A percentile compares a stretch with the other conserved stretches of the same genome.
These are phyloP conservation scores for Palloptera scutellata DNA, from an alignment of 2,888 invertebrate genomes.

Conservation along the genomic window DNA sequence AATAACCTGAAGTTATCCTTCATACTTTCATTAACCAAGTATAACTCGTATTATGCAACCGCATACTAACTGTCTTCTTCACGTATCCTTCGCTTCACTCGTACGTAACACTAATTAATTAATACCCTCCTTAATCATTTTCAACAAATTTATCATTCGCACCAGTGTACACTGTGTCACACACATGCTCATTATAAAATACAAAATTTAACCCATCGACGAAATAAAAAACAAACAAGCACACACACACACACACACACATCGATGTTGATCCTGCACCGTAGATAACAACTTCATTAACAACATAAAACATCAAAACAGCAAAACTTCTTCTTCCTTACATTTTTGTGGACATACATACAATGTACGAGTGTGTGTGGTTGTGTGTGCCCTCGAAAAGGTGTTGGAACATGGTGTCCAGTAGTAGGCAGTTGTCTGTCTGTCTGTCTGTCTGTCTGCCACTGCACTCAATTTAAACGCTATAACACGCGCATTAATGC, in stretches of 20 bases:
- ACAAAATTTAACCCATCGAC: not conserved
- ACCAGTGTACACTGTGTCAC: conserved; percentile 38
- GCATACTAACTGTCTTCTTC: too few relatives aligned
- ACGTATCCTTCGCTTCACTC: not conserved
- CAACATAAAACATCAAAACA: conserved; percentile 41
- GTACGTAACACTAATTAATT: conserved; percentile 39
- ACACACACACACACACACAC: not conserved
- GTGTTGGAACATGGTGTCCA: conserved; percentile 39
- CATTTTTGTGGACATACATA: conserved; percentile 5
- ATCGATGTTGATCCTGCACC: conserved; percentile 42
- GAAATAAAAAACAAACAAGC: not conserved
- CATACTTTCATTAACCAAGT: too few relatives aligned
- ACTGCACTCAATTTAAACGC: conserved; percentile 25
- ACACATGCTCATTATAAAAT: conserved; percentile 31
- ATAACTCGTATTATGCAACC: too few relatives aligned
- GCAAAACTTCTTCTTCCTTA: conserved; percentile 25
- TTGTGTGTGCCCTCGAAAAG: conserved; percentile 28
- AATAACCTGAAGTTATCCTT: too few relatives aligned
- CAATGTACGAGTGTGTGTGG: conserved; percentile 9
- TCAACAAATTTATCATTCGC: conserved; percentile 45
- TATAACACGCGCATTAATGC: conserved; percentile 29
- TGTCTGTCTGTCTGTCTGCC: not conserved
- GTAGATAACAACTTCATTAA: conserved; percentile 47
- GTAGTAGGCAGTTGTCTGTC: not conserved
- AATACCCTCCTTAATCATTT: conserved; percentile 41